Evolutionary conservation across 2,888 invertebrate species (phyloP), one percentile per base, ranked within the genome.

Genomic region (Apotomis turbidana): DNA sequence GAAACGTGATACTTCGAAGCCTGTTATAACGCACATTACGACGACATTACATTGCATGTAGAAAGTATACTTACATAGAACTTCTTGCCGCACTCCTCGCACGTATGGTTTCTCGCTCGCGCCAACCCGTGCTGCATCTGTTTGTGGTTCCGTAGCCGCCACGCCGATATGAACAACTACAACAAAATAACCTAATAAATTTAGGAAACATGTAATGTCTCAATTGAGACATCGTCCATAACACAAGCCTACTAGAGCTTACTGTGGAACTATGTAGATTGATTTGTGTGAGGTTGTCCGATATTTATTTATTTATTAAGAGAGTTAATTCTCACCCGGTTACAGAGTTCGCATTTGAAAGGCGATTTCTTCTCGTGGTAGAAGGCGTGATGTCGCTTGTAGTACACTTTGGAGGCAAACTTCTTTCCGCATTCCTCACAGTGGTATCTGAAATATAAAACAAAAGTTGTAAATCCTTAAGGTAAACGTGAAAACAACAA

Each of bases 161-260:
- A 90, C 3, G 84, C 80, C 0, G 90, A 89, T 81, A 90, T 89
- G 70, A 90, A 88, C 5, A 87, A 13, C 90, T 90, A 78, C 4
- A 55, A 61, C 36, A 63, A 1, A 27, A 27, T 27, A 27, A 27
- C 1, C 27, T 27, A 27, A 15, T 15, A 15, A 15, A 15, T 15
- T 15, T 15, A 15, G 1, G 15, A 15, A 15, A 0, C 15, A 15
- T 15, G 15, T 15, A 15, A 15, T 15, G 15, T 15, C 15, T 15
- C 15, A 15, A 15, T 15, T 15, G 15, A 15, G 15, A 15, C 15
- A 15, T 15, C n/a, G 27, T 27, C 27, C 27, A 27, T 27, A 27
- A 27, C 27, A 27, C 27, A 27, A 27, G 27, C 27, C 27, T 27
- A 27, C 27, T 27, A 27, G 27, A 27, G 27, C 27, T 27, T 27